These are phyloP conservation scores for Campoletis sonorensis DNA, from an alignment of 1,140 invertebrate species.

Conservation along the genomic window DNA sequence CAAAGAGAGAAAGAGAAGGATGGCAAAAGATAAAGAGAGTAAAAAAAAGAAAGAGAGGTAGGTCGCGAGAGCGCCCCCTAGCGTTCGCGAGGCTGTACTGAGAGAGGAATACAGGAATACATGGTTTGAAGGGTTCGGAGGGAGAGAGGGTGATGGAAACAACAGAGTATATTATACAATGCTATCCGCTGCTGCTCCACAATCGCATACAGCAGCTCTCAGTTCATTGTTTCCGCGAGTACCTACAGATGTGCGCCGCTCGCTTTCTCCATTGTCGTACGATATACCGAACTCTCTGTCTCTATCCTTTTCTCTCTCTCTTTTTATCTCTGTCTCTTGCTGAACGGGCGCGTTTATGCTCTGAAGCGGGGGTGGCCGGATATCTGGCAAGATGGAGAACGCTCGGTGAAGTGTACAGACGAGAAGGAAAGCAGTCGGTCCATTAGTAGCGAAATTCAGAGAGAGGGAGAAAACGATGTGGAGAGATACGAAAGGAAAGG, in stretches of 20 bases:
- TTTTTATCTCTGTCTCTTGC: neutral
- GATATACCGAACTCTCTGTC: constrained; percentile 51
- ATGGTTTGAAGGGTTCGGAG: constrained; percentile 32
- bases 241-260: constrained; percentile 71
- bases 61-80: constrained; percentile 44
- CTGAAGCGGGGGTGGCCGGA: constrained; percentile 15
- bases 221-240: constrained; percentile 69
- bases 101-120: constrained; percentile 50
- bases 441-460: constrained; percentile 52
- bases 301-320: constrained; percentile 1
- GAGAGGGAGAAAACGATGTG: constrained; percentile 56
- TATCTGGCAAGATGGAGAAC: constrained; percentile 20
- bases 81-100: constrained; percentile 34
- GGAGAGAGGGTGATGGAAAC: constrained; percentile 57
- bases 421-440: constrained; percentile 31
- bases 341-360: constrained; percentile 22
- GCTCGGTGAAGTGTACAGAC: constrained; percentile 52
- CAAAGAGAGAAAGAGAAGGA: constrained; percentile 13
- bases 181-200: constrained; percentile 69
- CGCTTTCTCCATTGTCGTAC: constrained; percentile 63
- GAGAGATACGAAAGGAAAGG: constrained; percentile 55
- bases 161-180: constrained; percentile 73
- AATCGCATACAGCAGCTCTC: constrained; percentile 68
- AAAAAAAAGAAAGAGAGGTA: constrained; percentile 25
- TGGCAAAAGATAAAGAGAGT: neutral